phyloP scores from a whole-genome alignment of 1,140 invertebrate genomes.

The Aphaenogaster rudis region DNA sequence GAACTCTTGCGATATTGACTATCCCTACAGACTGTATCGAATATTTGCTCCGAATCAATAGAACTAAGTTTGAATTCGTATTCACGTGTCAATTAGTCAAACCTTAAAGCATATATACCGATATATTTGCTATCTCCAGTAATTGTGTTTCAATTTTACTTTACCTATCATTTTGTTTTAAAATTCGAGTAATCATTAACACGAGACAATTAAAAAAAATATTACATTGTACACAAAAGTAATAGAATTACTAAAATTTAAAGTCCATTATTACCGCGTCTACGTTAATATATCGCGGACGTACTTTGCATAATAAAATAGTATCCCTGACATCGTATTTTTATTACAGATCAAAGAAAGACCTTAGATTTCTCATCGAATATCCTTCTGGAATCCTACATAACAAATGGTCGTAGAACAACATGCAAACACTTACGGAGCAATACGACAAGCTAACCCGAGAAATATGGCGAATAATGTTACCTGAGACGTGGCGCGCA shows the following conservation, averaged over 20 bases:
- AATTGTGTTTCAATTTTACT: background rate
- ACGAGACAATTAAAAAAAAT: background rate
- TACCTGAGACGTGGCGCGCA: slow-evolving; percentile 79
- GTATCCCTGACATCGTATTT: background rate
- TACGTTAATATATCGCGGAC: background rate
- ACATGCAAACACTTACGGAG: slow-evolving; percentile 44
- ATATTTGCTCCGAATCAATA: slow-evolving; percentile 31
- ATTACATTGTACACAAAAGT: background rate
- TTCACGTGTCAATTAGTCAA: slow-evolving; percentile 23
- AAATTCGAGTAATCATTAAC: background rate
- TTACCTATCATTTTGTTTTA: background rate
- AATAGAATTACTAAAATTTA: background rate
- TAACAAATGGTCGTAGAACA: slow-evolving; percentile 32
- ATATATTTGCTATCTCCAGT: background rate
- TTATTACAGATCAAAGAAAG: background rate
- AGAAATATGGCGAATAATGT: slow-evolving; percentile 49
- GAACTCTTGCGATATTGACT: slow-evolving; percentile 47
- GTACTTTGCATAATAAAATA: slow-evolving; percentile 5
- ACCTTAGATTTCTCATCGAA: slow-evolving; percentile 16
- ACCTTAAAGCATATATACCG: background rate
- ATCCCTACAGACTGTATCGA: background rate
- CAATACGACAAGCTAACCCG: slow-evolving; percentile 51
- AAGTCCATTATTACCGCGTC: background rate
- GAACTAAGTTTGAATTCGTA: slow-evolving; percentile 15
- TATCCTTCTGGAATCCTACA: background rate